Percentiles rank a stretch among this genome's conserved stretches.
phyloP scores from a whole-genome alignment of 2,113 vertebrate species.

The Callocephalon fimbriatum region DNA sequence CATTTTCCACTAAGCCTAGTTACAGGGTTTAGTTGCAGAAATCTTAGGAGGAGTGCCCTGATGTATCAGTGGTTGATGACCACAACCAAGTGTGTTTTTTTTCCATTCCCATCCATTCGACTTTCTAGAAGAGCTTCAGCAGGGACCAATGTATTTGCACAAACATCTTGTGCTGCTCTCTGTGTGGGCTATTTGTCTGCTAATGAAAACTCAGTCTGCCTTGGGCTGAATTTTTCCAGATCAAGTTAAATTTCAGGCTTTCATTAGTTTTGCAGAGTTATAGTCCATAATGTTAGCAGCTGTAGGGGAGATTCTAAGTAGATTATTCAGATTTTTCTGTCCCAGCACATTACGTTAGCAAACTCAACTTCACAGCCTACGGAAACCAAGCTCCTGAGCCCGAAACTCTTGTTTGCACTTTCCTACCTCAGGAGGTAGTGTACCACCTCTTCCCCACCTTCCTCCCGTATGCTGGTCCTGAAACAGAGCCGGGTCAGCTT shows the following conservation, averaged over 20 bases:
- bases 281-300: background rate
- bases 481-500: background rate
- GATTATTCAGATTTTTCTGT: background rate
- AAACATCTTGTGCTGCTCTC: background rate
- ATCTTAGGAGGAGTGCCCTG: background rate
- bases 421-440: accelerated
- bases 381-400: background rate
- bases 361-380: background rate
- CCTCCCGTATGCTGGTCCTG: background rate
- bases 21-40: background rate
- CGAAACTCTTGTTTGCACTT: background rate
- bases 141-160: background rate
- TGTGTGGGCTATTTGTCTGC: background rate
- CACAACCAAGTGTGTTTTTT: background rate
- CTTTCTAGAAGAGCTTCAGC: background rate
- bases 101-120: background rate
- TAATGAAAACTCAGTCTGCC: background rate
- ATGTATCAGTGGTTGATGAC: background rate
- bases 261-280: background rate
- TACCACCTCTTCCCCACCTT: background rate
- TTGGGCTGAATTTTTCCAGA: background rate
- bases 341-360: background rate
- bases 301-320: background rate
- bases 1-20: background rate
- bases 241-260: background rate